These are phyloP conservation scores for Acleris cristana DNA, from an alignment of 2,888 invertebrate genomes.

Conservation along the genomic window DNA sequence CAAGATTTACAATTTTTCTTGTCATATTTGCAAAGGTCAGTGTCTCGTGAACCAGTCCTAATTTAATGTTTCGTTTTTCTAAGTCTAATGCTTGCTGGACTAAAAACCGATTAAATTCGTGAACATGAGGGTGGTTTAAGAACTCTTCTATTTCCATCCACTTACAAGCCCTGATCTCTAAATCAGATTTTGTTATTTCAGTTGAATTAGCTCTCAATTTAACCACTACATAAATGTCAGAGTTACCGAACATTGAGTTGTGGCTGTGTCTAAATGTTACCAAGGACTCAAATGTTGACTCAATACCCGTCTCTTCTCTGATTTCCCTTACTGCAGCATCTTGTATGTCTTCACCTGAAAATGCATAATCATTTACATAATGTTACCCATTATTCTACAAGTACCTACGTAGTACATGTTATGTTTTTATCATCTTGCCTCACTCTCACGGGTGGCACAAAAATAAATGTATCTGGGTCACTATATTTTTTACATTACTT, in stretches of 20 bases:
- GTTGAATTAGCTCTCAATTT: slow-evolving; percentile 86
- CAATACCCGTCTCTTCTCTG: slow-evolving; percentile 94
- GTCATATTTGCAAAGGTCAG: slow-evolving; percentile 57
- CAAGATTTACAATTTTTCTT: slow-evolving; percentile 66
- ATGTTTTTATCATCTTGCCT: too few relatives aligned
- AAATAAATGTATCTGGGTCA: too few relatives aligned
- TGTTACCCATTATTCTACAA: neutral
- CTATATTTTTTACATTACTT: too few relatives aligned
- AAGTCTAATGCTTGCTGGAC: slow-evolving; percentile 87
- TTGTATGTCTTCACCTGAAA: slow-evolving; percentile 90
- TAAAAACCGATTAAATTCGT: slow-evolving; percentile 88
- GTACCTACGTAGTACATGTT: too few relatives aligned
- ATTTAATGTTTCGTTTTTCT: slow-evolving; percentile 83
- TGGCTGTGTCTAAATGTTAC: slow-evolving; percentile 92
- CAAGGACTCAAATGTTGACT: slow-evolving; percentile 89
- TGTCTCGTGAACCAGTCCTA: slow-evolving; percentile 81
- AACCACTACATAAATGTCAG: slow-evolving; percentile 93
- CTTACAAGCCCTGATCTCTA: slow-evolving; percentile 89
- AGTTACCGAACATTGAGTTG: slow-evolving; percentile 89
- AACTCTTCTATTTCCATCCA: slow-evolving; percentile 94
- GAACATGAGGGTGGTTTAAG: slow-evolving; percentile 87
- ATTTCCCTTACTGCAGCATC: slow-evolving; percentile 94
- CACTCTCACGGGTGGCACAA: too few relatives aligned
- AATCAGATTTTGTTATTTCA: slow-evolving; percentile 87
- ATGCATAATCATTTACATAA: slow-evolving; percentile 1